Base-by-base conservation (phyloP, 1,140 invertebrate species). In the Caenorhabditis brenneri region DNA sequence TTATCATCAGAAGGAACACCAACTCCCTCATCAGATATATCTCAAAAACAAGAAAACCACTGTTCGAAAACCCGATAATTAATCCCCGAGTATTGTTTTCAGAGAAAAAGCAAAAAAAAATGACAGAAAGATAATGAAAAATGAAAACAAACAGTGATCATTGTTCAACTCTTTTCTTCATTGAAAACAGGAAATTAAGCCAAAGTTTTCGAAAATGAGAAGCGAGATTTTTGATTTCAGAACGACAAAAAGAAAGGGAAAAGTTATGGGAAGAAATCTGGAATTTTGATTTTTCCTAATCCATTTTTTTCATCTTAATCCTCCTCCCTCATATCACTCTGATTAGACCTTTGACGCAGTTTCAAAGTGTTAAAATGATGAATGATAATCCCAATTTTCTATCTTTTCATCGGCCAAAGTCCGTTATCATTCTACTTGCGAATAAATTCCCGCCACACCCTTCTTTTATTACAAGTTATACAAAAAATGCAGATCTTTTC, bases 331-430 rank as follows among this genome's bases (percentile, higher is more conserved):
- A 22, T 55, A 22, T 36, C 58, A 16, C 1, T 27, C 15, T 55
- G 22, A 55, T 55, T 65, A 65, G 58, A 65, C 58, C 15, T 65
- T 65, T 65, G 58, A 65, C 58, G 58, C 58, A 65, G 53, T 55
- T 55, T 55, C 51, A 55, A 27, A 27, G n/a, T 55, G 53, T 27
- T 55, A 55, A 27, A 55, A 55, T 55, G 22, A 55, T 55, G 15
- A 55, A 27, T 55, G 22, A 24, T 55, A 55, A 55, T 55, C 53
- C 27, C 24, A 12, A 27, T 55, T 55, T 29, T 29, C 7, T 12
- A 27, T 55, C 24, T 55, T 55, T 55, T 55, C 51, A 27, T 27
- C 53, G 53, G 53, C 53, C 53, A 55, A 55, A 55, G 53, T 55
- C 22, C 24, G 7, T 55, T 27, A 27, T 51, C 48, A 51, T n/a